Percentiles rank a stretch among this genome's conserved stretches.
Conservation (phyloP, 1,140 invertebrate genomes). For the Apolygus lucorum region DNA sequence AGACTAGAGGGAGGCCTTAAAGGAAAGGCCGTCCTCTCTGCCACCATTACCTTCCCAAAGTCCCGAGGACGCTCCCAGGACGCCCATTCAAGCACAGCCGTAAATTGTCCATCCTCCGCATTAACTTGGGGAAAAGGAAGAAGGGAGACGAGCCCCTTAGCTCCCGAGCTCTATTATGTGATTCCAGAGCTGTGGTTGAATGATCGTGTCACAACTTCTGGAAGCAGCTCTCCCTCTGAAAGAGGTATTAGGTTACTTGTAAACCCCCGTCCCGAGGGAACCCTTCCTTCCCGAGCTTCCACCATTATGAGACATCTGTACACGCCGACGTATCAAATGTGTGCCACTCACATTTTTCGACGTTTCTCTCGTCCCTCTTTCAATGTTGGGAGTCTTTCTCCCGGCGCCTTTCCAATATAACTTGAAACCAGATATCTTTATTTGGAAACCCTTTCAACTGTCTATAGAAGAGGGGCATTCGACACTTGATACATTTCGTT, state of each 20-base stretch:
- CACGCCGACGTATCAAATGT: neutral
- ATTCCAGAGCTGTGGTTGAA: neutral
- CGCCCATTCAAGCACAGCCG: neutral
- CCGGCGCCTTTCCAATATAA: neutral
- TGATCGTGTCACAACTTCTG: neutral
- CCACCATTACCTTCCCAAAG: neutral
- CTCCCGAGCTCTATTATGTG: neutral
- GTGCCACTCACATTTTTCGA: neutral
- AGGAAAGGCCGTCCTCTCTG: neutral
- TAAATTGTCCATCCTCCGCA: neutral
- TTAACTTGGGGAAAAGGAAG: neutral
- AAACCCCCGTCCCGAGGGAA: neutral
- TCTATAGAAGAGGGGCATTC: neutral
- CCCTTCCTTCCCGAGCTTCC: neutral
- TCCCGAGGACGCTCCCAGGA: neutral
- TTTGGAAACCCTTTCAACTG: neutral
- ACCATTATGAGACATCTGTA: neutral
- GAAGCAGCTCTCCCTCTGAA: neutral
- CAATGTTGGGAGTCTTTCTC: neutral
- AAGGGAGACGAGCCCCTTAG: neutral
- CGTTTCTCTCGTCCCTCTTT: neutral
- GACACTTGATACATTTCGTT: no score
- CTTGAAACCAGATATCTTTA: neutral
- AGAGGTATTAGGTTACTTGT: neutral
- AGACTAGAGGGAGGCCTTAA: neutral